These are phyloP conservation scores for Oophaga sylvatica DNA, from an alignment of 2,797 vertebrate genomes.

Conservation along the genomic window DNA sequence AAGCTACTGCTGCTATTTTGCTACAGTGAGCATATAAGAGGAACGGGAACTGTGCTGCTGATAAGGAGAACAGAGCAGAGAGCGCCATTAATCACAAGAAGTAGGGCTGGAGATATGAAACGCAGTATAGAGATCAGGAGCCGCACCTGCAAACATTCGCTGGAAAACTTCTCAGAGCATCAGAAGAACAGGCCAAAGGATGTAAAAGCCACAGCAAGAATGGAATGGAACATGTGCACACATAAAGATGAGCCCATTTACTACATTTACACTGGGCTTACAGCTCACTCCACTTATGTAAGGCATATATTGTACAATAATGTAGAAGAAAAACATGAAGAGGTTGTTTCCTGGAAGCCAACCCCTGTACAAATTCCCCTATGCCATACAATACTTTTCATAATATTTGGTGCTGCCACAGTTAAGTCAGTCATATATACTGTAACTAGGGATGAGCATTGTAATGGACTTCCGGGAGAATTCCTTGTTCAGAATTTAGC, in stretches of 20 bases:
- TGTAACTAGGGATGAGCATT: too few species aligned
- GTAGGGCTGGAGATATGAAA: conserved; percentile 35
- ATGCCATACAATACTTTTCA: too few species aligned
- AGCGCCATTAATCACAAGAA: conserved; percentile 52
- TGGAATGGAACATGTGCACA: not conserved
- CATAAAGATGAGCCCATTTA: not conserved
- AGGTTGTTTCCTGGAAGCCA: too few species aligned
- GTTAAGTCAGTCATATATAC: too few species aligned
- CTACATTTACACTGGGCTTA: not conserved
- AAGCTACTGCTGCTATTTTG: conserved; percentile 14
- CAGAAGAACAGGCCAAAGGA: not conserved
- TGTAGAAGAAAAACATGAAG: too few species aligned
- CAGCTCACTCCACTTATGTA: not conserved
- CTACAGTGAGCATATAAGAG: conserved; percentile 29
- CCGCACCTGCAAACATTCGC: conserved; percentile 44
- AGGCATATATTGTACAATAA: not conserved
- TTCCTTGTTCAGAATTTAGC: too few species aligned
- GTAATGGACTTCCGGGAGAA: too few species aligned
- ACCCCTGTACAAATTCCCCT: too few species aligned
- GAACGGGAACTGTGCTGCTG: conserved; percentile 42
- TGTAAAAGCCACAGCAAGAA: not conserved
- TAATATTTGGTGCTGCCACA: too few species aligned
- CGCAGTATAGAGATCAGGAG: conserved; percentile 22
- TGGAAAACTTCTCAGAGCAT: not conserved
- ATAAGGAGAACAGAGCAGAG: conserved; percentile 48